Conservation (phyloP, 1,140 invertebrate genomes). For the Olivierus martensii region DNA sequence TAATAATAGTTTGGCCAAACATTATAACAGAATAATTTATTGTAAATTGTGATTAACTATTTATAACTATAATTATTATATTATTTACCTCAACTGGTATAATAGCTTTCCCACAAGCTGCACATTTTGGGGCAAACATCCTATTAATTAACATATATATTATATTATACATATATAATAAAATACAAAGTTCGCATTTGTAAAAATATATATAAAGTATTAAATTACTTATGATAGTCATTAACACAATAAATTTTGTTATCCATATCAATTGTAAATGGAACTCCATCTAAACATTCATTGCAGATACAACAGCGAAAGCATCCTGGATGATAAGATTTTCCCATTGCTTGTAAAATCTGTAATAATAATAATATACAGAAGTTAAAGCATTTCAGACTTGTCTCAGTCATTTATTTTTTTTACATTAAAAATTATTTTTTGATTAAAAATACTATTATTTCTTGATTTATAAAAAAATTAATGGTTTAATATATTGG, state of each 20-base stretch:
- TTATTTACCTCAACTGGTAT: constrained; percentile 53
- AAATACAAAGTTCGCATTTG: too few relatives aligned
- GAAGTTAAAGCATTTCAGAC: too few relatives aligned
- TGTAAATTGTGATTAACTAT: background rate
- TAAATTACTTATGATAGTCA: constrained; percentile 70
- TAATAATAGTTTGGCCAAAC: too few relatives aligned
- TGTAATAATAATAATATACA: too few relatives aligned
- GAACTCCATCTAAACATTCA: constrained; percentile 93
- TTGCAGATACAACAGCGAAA: constrained; percentile 96
- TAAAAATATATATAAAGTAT: too few relatives aligned
- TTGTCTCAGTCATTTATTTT: too few relatives aligned
- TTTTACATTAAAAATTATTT: too few relatives aligned
- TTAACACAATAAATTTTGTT: constrained; percentile 98
- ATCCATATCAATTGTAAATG: constrained; percentile 92
- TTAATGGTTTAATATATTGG: too few relatives aligned
- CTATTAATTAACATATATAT: constrained; percentile 33
- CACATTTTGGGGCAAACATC: constrained; percentile 97
- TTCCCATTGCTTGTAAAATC: constrained; percentile 98
- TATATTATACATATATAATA: too few relatives aligned
- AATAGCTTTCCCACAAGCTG: constrained; percentile 84
- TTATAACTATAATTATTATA: background rate
- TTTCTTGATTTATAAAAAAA: too few relatives aligned
- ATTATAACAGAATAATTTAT: too few relatives aligned
- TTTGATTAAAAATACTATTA: too few relatives aligned
- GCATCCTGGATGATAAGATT: constrained; percentile 98